Evolutionary conservation across 2,113 vertebrate genomes (phyloP).

Genomic region (Thamnophis sirtalis): DNA sequence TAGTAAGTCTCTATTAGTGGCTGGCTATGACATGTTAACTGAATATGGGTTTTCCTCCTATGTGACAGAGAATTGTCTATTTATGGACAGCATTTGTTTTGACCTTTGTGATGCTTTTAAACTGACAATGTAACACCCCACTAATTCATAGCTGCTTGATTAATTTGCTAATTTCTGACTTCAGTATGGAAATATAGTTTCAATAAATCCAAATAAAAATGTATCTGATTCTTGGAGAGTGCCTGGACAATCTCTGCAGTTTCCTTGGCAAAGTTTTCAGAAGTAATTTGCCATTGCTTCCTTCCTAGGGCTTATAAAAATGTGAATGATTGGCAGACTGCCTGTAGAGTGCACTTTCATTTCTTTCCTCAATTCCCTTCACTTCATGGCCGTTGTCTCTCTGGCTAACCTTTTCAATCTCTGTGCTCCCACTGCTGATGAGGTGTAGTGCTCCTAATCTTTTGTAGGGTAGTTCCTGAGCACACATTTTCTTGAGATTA

Average conservation of each 20-base stretch:
- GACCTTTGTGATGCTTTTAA: not conserved
- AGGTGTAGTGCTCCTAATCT: rapidly evolving
- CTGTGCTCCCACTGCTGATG: not conserved
- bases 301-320: not conserved
- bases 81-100: not conserved
- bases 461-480: not conserved
- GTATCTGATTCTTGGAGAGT: not conserved
- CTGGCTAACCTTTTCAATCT: not conserved
- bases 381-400: not conserved
- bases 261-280: not conserved
- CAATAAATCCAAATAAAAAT: not conserved
- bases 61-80: not conserved
- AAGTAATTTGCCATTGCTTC: not conserved
- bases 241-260: not conserved
- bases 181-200: not conserved
- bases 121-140: not conserved
- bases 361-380: not conserved
- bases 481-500: not conserved
- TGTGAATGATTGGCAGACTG: not conserved
- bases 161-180: not conserved
- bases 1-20: not conserved
- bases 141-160: not conserved
- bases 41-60: not conserved
- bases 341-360: not conserved
- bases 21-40: not conserved